Evolutionary conservation across 2,888 invertebrate species (phyloP).

Genomic region (Pammene fasciana): DNA sequence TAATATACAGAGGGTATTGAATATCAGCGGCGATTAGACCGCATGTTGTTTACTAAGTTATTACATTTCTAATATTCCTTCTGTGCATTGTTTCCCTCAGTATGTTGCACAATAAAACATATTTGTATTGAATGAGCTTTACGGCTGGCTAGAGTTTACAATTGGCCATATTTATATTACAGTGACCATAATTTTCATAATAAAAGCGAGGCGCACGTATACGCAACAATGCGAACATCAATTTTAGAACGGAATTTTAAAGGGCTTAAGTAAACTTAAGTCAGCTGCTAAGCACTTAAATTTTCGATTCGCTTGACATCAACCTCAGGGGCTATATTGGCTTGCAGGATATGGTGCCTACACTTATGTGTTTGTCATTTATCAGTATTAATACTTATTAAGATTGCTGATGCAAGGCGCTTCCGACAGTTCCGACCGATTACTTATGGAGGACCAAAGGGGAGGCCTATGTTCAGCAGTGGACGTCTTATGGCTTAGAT

Average conservation of each 20-base stretch:
- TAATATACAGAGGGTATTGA: constrained; percentile 6
- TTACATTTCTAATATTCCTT: constrained; percentile 23
- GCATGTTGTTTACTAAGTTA: constrained; percentile 20
- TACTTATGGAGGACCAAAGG: no score
- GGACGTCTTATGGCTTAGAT: no score
- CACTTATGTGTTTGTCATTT: neutral
- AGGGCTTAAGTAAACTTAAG: neutral
- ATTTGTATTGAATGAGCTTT: constrained; percentile 26
- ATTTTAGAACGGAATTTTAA: neutral
- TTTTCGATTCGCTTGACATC: neutral
- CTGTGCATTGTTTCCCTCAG: constrained; percentile 26
- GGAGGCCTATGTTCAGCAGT: no score
- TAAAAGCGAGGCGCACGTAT: constrained; percentile 9
- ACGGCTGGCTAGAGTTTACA: constrained; percentile 23
- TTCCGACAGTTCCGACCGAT: no score
- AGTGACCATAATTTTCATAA: constrained; percentile 19
- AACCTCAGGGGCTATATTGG: neutral
- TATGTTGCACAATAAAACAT: constrained; percentile 24
- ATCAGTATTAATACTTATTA: neutral
- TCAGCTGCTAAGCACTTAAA: neutral
- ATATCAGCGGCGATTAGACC: constrained; percentile 9
- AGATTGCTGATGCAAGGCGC: no score
- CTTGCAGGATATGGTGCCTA: neutral
- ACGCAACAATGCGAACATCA: constrained; percentile 10
- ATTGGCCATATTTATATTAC: constrained; percentile 21